phyloP scores from a whole-genome alignment of 2,113 vertebrate species.

The Trogon surrucura region DNA sequence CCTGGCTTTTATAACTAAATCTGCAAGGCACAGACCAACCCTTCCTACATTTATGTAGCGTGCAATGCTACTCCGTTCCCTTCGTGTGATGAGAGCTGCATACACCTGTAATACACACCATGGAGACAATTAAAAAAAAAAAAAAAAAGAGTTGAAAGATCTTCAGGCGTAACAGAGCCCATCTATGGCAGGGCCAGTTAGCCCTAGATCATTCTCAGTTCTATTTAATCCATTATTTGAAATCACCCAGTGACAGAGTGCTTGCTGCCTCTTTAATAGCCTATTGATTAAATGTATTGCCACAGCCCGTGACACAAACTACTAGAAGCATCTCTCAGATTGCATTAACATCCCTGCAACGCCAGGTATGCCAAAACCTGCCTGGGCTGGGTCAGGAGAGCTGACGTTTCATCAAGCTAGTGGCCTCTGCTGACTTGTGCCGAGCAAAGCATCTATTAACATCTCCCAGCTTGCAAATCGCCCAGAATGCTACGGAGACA shows the following conservation, averaged over 20 bases:
- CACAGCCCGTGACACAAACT: not conserved
- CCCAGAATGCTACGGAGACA: not conserved
- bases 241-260: not conserved
- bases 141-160: not conserved
- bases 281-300: not conserved
- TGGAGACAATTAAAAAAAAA: not conserved
- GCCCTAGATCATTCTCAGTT: not conserved
- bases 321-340: not conserved
- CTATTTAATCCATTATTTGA: conserved; percentile 2
- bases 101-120: not conserved
- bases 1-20: not conserved
- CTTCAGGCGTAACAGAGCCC: not conserved
- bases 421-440: not conserved
- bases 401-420: fast-evolving
- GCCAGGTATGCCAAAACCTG: not conserved
- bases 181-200: not conserved
- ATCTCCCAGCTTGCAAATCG: not conserved
- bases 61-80: not conserved
- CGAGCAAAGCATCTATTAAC: not conserved
- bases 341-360: not conserved
- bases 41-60: not conserved
- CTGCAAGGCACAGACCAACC: not conserved
- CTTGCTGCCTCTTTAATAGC: not conserved
- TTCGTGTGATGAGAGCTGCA: not conserved
- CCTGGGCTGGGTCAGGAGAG: not conserved